These are phyloP conservation scores for Craseonycteris thonglongyai DNA, from an alignment of 2,113 vertebrate genomes.

Conservation along the genomic window DNA sequence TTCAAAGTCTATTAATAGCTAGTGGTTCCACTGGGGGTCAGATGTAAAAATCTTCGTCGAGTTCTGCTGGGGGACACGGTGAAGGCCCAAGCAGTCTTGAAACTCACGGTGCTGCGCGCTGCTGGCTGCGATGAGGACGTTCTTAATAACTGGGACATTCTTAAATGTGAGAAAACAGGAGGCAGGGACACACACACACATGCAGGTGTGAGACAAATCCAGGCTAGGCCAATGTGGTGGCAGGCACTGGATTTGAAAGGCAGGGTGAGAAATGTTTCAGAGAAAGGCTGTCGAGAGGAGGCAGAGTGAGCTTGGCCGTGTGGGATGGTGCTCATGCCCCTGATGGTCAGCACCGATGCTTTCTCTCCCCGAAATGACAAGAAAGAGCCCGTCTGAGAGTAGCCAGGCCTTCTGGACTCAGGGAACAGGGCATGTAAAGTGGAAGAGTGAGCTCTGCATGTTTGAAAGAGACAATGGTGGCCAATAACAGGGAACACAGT, in stretches of 20 bases:
- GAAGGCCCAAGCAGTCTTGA: not conserved
- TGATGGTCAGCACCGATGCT: not conserved
- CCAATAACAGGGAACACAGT: rapidly evolving
- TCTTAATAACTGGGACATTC: not conserved
- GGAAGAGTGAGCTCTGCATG: not conserved
- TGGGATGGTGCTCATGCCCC: rapidly evolving
- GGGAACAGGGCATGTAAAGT: not conserved
- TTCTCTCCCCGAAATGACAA: not conserved
- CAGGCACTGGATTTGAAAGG: not conserved
- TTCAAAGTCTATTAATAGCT: not conserved
- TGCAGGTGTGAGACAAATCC: not conserved
- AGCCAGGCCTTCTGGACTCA: not conserved
- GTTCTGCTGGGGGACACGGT: not conserved
- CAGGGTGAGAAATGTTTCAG: not conserved
- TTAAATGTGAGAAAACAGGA: rapidly evolving
- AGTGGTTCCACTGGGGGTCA: not conserved
- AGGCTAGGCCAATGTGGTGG: rapidly evolving
- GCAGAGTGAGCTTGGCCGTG: not conserved
- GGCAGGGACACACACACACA: rapidly evolving
- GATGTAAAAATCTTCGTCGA: not conserved
- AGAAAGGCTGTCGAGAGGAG: not conserved
- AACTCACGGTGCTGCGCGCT: not conserved
- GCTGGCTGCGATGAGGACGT: not conserved
- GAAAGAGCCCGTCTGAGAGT: not conserved
- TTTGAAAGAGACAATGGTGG: not conserved